Evolutionary conservation across 1,140 invertebrate genomes (phyloP).

Genomic region (Solen grandis): DNA sequence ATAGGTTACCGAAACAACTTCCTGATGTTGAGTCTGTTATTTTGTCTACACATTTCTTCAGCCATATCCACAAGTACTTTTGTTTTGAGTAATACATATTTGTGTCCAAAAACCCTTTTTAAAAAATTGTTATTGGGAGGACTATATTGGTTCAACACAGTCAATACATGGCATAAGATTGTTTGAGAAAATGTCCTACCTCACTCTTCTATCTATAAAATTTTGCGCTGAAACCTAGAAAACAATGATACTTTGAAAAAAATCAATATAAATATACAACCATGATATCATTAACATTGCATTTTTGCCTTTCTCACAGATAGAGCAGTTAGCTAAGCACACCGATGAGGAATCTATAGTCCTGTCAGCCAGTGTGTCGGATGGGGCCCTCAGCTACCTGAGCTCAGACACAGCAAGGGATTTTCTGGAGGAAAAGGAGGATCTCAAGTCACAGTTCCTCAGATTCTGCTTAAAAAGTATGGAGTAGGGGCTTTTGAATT

Average conservation of each 20-base stretch:
- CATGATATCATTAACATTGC: background rate
- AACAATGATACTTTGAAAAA: background rate
- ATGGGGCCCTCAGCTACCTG: slow-evolving; percentile 9
- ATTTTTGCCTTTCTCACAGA: background rate
- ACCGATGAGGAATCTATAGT: slow-evolving; percentile 22
- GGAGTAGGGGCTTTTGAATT: too few relatives aligned
- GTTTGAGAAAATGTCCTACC: background rate
- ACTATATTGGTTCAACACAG: background rate
- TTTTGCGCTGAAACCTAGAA: background rate
- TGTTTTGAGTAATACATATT: background rate
- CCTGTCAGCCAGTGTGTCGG: slow-evolving; percentile 18
- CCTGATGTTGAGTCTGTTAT: background rate
- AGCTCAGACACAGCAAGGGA: slow-evolving; percentile 9
- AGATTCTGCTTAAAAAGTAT: slow-evolving; percentile 26
- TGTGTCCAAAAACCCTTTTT: background rate
- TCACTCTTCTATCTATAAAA: background rate
- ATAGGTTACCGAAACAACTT: too few relatives aligned
- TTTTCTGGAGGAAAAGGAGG: slow-evolving; percentile 12
- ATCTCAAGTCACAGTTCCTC: slow-evolving; percentile 30
- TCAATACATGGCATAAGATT: background rate
- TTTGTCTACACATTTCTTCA: background rate
- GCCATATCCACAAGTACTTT: background rate
- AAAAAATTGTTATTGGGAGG: background rate
- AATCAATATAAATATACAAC: background rate
- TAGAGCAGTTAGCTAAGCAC: slow-evolving; percentile 22